Percentiles rank a stretch among this genome's conserved stretches.
Conservation (phyloP, 1,140 invertebrate species). For the Apocrypta bakeri region DNA sequence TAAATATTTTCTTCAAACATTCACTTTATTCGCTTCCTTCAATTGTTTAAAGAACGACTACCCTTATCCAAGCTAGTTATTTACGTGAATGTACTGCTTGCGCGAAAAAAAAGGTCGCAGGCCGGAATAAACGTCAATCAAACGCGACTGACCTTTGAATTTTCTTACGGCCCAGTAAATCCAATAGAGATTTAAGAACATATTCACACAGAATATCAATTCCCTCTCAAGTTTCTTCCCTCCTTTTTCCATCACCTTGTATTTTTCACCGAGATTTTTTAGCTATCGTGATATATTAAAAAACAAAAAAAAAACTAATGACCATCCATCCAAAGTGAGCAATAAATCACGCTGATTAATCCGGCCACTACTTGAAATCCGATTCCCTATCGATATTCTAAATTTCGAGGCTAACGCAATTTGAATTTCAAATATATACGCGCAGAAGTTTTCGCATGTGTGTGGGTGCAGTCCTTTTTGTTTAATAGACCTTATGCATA, state of each 20-base stretch:
- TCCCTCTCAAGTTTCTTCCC: not conserved
- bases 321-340: too few species aligned
- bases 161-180: not conserved
- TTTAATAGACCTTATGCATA: not conserved
- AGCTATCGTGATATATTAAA: not conserved
- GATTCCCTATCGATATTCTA: constrained; percentile 30
- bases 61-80: not conserved
- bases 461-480: too few species aligned
- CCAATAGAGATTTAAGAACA: constrained; percentile 46
- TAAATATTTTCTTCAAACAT: too few species aligned
- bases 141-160: constrained; percentile 14
- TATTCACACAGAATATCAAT: constrained; percentile 33
- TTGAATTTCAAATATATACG: constrained; percentile 35
- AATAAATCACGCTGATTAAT: constrained; percentile 1
- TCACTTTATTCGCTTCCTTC: too few species aligned
- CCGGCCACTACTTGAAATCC: not conserved
- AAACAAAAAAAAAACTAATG: not conserved
- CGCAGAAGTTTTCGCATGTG: not conserved
- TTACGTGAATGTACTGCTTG: not conserved
- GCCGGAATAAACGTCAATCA: constrained; percentile 22
- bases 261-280: not conserved
- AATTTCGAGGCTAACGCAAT: constrained; percentile 1
- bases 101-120: constrained; percentile 14
- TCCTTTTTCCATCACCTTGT: too few species aligned
- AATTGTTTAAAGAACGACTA: too few species aligned